phyloP scores from a whole-genome alignment of 2,797 vertebrate genomes.

The Numenius phaeopus region DNA sequence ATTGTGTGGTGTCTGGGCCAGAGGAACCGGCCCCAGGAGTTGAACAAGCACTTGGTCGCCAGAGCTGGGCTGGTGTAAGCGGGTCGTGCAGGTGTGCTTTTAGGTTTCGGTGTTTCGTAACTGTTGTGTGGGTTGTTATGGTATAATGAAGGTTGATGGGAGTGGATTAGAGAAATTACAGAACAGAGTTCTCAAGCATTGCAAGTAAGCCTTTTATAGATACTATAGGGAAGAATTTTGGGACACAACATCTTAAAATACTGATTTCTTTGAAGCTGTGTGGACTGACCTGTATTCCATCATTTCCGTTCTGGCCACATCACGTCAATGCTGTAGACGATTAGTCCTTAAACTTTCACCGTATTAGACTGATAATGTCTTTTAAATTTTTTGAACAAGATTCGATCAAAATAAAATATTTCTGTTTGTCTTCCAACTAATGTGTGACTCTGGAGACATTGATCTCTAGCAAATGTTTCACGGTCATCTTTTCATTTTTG shows the following conservation, averaged over 20 bases:
- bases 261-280: not conserved
- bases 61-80: not conserved
- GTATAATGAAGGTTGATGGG: not conserved
- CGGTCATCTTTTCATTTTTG: not conserved
- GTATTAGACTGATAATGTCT: not conserved
- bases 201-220: not conserved
- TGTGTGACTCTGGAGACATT: not conserved
- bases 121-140: not conserved
- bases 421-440: not conserved
- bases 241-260: not conserved
- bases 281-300: not conserved
- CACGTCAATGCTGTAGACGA: not conserved
- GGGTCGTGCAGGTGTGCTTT: not conserved
- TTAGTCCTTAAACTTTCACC: not conserved
- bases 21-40: not conserved
- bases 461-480: not conserved
- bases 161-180: conserved; percentile 46
- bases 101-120: not conserved
- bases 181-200: not conserved
- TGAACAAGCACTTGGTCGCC: not conserved
- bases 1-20: not conserved
- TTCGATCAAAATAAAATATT: not conserved
- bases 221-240: not conserved
- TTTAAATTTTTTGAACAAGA: not conserved
- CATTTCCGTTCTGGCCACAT: not conserved